Evolutionary conservation across 1,140 invertebrate species (phyloP), one percentile per base, ranked within the genome.

Genomic region (Bombus sibiricus): DNA sequence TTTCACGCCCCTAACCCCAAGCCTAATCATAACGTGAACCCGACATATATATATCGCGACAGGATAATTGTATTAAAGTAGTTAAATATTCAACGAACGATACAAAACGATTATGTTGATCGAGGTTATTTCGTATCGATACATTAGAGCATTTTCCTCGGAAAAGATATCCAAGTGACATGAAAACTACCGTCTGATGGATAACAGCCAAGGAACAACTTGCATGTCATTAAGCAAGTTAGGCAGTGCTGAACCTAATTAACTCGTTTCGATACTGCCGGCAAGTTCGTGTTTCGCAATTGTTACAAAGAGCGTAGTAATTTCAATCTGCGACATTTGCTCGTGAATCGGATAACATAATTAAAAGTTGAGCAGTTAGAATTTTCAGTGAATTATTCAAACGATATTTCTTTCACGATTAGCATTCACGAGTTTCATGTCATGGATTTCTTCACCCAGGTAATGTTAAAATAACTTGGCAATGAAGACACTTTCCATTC

Each of bases 201-300:
- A 62, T 62, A n/a, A 62, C 59, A 62, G 12, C 10, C 4, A 62
- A 62, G 28, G 59, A 62, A 62, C 59, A 62, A n/a, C 10, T 62
- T 62, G 59, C 4, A 62, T n/a, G 59, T 62, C 59, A 32, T 83
- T 88, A 88, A 76, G 71, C 74, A 43, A 88, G 83, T 89, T 86
- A 86, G 73, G 41, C 77, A 57, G 39, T 32, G 34, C 25, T 41
- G 77, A 43, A 88, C 41, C 28, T 88, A 89, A 89, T 89, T 88
- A 89, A 89, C 79, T 81, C 69, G 86, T 89, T 87, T 89, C 83
- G 69, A 86, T 86, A 86, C 68, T 64, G 79, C 32, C 66, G 32
- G 43, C 59, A 69, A 28, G 53, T 78, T 74, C 81, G 64, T 62
- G 59, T 72, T 83, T 47, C 77, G 59, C 59, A n/a, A 85, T 80